Percentiles rank a stretch among this genome's conserved stretches.
These are phyloP conservation scores for Luperina nickerlii DNA, from an alignment of 2,888 invertebrate genomes.

Conservation along the genomic window DNA sequence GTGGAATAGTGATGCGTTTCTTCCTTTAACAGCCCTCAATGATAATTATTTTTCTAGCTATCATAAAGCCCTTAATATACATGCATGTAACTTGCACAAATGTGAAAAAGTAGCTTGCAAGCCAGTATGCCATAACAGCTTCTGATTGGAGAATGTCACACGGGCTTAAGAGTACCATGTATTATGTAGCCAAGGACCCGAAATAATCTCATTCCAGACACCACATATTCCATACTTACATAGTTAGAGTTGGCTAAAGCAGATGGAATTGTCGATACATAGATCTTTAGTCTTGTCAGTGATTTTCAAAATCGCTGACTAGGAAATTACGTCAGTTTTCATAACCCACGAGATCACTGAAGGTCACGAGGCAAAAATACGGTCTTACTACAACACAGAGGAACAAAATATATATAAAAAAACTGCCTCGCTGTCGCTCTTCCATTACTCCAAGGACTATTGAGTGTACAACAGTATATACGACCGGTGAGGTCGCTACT, in stretches of 20 bases:
- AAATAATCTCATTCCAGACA: background rate
- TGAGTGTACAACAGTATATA: constrained; percentile 55
- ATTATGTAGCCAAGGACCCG: too few relatives aligned
- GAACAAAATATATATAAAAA: background rate
- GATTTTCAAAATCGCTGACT: too few relatives aligned
- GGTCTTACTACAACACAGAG: background rate
- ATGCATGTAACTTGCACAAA: too few relatives aligned
- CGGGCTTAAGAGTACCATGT: too few relatives aligned
- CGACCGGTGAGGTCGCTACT: constrained; percentile 65
- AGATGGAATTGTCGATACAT: too few relatives aligned
- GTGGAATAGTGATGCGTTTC: background rate
- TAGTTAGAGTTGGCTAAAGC: background rate
- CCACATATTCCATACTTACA: background rate
- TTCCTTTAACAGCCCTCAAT: too few relatives aligned
- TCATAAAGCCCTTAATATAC: too few relatives aligned
- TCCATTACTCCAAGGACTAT: constrained; percentile 20
- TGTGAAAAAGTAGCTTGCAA: too few relatives aligned
- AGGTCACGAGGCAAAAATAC: background rate
- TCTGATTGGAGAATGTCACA: too few relatives aligned
- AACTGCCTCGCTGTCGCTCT: constrained; percentile 21
- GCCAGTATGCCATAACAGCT: too few relatives aligned
- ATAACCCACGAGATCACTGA: too few relatives aligned
- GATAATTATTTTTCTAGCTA: background rate
- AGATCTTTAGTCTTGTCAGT: background rate
- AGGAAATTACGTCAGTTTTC: too few relatives aligned